phyloP scores from a whole-genome alignment of 1,140 invertebrate genomes.

The Uloborus diversus region DNA sequence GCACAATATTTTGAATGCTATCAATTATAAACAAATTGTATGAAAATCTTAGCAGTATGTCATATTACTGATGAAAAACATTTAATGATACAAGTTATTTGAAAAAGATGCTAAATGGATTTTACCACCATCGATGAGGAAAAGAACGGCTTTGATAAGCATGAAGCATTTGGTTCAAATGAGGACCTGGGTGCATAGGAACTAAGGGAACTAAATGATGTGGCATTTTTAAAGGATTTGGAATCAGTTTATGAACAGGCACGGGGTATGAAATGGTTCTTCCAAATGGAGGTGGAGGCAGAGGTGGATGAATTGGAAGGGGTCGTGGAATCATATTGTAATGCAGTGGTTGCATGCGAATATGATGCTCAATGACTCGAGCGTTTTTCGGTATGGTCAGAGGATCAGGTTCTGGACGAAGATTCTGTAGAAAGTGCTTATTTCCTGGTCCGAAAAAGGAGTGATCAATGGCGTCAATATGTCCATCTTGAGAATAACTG shows the following conservation, averaged over 20 bases:
- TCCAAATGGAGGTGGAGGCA: neutral
- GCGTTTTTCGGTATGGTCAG: constrained; percentile 40
- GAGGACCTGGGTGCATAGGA: neutral
- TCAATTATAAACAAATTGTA: too few relatives aligned
- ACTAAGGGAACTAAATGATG: neutral
- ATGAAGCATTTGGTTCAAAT: constrained; percentile 27
- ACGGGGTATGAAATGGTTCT: neutral
- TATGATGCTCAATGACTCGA: constrained; percentile 23
- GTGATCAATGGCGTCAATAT: neutral
- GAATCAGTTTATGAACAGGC: constrained; percentile 13
- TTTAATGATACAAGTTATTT: too few relatives aligned
- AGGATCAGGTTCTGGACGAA: constrained; percentile 25
- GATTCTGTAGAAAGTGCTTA: neutral
- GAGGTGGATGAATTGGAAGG: neutral
- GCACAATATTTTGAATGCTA: too few relatives aligned
- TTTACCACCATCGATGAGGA: constrained; percentile 39
- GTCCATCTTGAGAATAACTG: neutral
- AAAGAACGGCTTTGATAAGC: constrained; percentile 33
- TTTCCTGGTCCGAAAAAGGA: neutral
- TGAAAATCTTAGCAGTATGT: too few relatives aligned
- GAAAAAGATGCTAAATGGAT: too few relatives aligned
- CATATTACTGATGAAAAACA: too few relatives aligned
- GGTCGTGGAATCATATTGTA: neutral
- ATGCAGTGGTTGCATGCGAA: constrained; percentile 26
- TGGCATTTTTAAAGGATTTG: constrained; percentile 39